Conservation (phyloP, 2,888 invertebrate genomes). For the Caenorhabditis zanzibari region DNA sequence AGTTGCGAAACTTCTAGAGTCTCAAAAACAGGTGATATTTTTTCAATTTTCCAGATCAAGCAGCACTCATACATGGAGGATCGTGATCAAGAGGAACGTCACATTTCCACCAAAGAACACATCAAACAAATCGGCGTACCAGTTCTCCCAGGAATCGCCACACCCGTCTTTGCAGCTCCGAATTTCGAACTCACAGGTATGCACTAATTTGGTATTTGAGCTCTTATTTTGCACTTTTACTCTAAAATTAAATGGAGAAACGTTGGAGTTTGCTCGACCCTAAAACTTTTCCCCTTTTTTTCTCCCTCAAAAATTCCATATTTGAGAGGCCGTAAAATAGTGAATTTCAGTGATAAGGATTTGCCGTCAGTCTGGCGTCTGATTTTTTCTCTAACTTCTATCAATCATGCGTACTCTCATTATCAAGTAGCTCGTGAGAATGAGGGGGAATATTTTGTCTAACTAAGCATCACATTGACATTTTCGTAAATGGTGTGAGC, state of each 20-base stretch:
- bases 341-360: conserved; percentile 44
- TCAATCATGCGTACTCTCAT: conserved; percentile 1
- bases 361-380: conserved; percentile 56
- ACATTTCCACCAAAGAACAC: conserved; percentile 61
- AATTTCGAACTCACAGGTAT: conserved; percentile 38
- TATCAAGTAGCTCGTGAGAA: conserved; percentile 17
- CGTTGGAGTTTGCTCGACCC: conserved; percentile 25
- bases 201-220: conserved; percentile 18
- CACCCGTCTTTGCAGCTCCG: conserved; percentile 6
- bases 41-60: conserved; percentile 60
- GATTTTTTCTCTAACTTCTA: conserved; percentile 45
- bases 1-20: background rate
- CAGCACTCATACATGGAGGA: conserved; percentile 71
- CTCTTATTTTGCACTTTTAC: conserved; percentile 2
- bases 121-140: conserved; percentile 73
- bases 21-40: background rate
- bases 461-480: conserved; percentile 55
- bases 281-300: conserved; percentile 18
- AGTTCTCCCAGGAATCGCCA: conserved; percentile 69
- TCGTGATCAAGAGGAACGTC: conserved; percentile 56
- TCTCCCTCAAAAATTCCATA: conserved; percentile 17
- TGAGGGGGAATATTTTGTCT: conserved; percentile 27
- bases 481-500: conserved; percentile 35
- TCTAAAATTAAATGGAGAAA: background rate
- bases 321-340: conserved; percentile 56